Evolutionary conservation across 2,888 invertebrate genomes (phyloP).

Genomic region (Acanthopleura granulata): DNA sequence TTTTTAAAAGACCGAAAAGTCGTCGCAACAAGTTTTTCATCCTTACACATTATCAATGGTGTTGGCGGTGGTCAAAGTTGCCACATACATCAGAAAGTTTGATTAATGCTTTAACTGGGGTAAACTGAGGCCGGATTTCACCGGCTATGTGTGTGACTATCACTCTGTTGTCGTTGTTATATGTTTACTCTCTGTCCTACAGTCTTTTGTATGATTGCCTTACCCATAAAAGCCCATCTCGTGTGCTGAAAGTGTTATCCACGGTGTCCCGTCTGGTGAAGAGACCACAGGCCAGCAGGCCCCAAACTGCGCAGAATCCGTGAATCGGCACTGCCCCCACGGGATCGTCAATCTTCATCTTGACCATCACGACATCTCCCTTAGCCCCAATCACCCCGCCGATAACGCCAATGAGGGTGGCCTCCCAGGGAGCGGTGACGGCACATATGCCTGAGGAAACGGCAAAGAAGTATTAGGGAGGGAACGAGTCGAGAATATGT

Average conservation of each 20-base stretch:
- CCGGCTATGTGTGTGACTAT: too few relatives aligned
- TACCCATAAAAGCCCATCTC: slow-evolving; percentile 16
- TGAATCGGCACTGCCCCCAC: slow-evolving; percentile 84
- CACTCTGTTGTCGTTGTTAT: too few relatives aligned
- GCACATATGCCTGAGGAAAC: slow-evolving; percentile 48
- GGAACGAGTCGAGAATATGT: neutral
- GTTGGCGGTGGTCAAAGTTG: too few relatives aligned
- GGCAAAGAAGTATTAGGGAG: neutral
- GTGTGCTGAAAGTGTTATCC: slow-evolving; percentile 13
- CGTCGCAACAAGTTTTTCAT: too few relatives aligned
- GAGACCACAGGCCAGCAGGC: slow-evolving; percentile 76
- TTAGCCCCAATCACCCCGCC: slow-evolving; percentile 82
- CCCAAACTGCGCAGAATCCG: slow-evolving; percentile 69
- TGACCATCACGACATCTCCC: slow-evolving; percentile 83
- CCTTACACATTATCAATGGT: too few relatives aligned
- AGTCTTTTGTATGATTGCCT: too few relatives aligned
- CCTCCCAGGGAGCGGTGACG: slow-evolving; percentile 87
- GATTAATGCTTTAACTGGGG: too few relatives aligned
- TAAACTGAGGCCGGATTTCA: too few relatives aligned
- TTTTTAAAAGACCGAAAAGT: too few relatives aligned
- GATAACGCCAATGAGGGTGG: slow-evolving; percentile 83
- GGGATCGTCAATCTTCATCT: slow-evolving; percentile 85
- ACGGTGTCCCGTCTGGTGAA: slow-evolving; percentile 2
- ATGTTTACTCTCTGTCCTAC: too few relatives aligned
- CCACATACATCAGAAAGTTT: too few relatives aligned